Evolutionary conservation across 2,797 vertebrate genomes (phyloP), one percentile per base, ranked within the genome.

Genomic region (Acrossocheilus fasciatus): DNA sequence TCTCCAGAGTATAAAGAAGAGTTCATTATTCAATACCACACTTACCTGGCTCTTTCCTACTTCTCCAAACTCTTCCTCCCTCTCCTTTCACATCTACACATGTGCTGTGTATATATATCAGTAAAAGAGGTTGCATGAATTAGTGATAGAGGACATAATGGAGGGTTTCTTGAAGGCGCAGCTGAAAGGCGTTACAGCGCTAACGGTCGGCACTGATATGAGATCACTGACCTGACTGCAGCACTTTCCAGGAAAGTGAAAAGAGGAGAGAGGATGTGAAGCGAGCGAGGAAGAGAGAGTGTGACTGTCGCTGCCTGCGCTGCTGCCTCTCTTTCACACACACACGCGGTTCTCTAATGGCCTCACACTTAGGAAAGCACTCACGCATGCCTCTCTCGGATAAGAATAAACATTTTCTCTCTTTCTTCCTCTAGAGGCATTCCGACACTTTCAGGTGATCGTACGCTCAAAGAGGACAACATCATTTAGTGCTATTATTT

Each of bases 101-200:
- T 79, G 87, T 90, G 72, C 86, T 81, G 81, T 81, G 81, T 89
- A 89, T 88, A 88, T 89, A 87, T 86, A 93, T 95, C 89, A 95
- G 94, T 95, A 93, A 94, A 94, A 93, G 85, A 95, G 93, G 82
- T 80, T 47, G 47, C 83, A 94, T 95, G 89, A 95, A 95, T 95
- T 93, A 95, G 90, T 92, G 89, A 95, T 93, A 86, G 86, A 89
- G 91, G 87, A 92, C 93, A 94, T 93, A 94, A 93, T 93, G 93
- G 93, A 92, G 91, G 85, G 89, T 90, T 87, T 92, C 80, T 59
- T 83, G n/a, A 83, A 90, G 83, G 85, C 85, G 91, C 87, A 81
- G 92, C 82, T 88, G 90, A 78, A 90, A 90, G 89, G 82, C 82
- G 87, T 74, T 90, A 81, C 89, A 89, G 87, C 88, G 90, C 91